These are phyloP conservation scores for Pygocentrus nattereri DNA, from an alignment of 2,797 vertebrate genomes.

Conservation along the genomic window DNA sequence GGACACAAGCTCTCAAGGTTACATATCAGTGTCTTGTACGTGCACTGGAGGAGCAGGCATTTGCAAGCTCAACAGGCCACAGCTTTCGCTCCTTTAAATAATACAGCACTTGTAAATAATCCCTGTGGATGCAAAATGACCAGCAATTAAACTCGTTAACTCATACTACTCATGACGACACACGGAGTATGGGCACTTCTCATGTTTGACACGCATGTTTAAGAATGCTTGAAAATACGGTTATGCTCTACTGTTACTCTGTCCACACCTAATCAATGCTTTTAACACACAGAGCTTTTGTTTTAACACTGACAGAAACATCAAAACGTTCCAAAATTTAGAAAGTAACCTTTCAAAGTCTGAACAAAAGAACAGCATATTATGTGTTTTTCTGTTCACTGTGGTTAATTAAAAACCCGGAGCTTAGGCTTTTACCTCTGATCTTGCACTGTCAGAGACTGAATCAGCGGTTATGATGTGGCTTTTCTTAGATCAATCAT, in stretches of 20 bases:
- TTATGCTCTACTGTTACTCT: background rate
- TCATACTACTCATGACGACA: constrained; percentile 12
- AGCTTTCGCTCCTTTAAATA: constrained; percentile 47
- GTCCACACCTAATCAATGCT: too few species aligned
- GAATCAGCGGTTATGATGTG: too few species aligned
- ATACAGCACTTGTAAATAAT: constrained; percentile 40
- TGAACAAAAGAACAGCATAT: too few species aligned
- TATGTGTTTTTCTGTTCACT: too few species aligned
- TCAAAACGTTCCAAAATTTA: too few species aligned
- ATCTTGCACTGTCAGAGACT: too few species aligned
- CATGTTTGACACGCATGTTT: constrained; percentile 32
- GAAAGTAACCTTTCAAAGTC: too few species aligned
- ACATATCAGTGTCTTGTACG: background rate
- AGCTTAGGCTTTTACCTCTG: too few species aligned
- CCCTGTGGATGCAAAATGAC: constrained; percentile 11
- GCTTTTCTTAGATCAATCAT: too few species aligned
- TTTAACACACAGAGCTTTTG: too few species aligned
- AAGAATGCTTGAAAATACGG: background rate
- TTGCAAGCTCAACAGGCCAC: constrained; percentile 16
- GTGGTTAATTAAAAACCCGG: too few species aligned
- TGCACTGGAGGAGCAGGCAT: constrained; percentile 8
- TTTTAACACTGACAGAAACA: too few species aligned
- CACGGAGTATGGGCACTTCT: constrained; percentile 1
- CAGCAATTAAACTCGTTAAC: constrained; percentile 20
- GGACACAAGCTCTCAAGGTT: background rate